Conservation (phyloP, 1,140 invertebrate genomes). For the Habropoda laboriosa region DNA sequence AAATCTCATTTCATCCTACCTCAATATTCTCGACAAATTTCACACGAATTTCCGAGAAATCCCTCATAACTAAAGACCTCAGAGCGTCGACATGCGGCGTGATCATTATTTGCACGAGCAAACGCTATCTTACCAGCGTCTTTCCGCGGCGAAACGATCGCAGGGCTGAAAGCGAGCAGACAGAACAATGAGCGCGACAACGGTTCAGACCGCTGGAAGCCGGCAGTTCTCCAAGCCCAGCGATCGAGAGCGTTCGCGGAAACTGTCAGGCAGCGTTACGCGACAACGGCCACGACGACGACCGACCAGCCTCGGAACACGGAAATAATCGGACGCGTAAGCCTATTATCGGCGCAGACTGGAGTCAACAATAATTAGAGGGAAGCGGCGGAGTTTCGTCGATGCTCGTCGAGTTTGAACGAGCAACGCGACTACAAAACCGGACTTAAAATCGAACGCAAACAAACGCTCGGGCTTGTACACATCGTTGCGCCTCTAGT, state of each 20-base stretch:
- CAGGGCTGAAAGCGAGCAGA: background rate
- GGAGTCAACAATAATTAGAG: conserved; percentile 66
- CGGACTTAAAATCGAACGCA: conserved; percentile 58
- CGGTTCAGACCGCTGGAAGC: background rate
- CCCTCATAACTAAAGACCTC: background rate
- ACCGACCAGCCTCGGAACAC: conserved; percentile 34
- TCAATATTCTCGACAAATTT: too few relatives aligned
- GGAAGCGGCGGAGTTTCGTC: conserved; percentile 46
- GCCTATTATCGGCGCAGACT: conserved; percentile 58
- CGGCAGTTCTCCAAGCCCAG: conserved; percentile 6
- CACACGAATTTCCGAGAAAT: background rate
- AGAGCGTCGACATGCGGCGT: background rate
- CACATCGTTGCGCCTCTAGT: background rate
- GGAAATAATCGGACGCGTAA: conserved; percentile 61
- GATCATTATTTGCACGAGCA: background rate
- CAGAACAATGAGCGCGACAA: conserved; percentile 37
- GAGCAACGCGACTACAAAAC: conserved; percentile 22
- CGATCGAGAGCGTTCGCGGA: conserved; percentile 28
- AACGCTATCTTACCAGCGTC: background rate
- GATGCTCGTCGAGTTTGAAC: too few relatives aligned
- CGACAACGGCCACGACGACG: conserved; percentile 27
- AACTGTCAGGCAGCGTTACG: conserved; percentile 35
- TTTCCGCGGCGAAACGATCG: background rate
- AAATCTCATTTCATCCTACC: too few relatives aligned
- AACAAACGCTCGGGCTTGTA: conserved; percentile 47